Conservation (phyloP, 2,888 invertebrate species). For the Eristalis tenax region DNA sequence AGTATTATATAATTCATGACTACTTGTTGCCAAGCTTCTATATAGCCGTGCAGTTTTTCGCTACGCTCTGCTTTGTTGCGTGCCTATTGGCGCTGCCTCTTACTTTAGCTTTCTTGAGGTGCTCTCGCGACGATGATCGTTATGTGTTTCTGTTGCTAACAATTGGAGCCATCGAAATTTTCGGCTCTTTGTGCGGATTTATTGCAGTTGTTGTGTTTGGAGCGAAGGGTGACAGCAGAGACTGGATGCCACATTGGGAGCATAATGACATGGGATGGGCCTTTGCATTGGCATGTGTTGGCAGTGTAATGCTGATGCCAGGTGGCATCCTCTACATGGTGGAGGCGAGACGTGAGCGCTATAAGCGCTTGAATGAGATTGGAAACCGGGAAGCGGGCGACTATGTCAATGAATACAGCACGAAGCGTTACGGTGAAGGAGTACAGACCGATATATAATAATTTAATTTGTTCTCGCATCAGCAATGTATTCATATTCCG, state of each 20-base stretch:
- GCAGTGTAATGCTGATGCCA: slow-evolving; percentile 88
- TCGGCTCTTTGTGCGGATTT: slow-evolving; percentile 90
- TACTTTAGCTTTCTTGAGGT: slow-evolving; percentile 87
- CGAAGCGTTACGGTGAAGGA: slow-evolving; percentile 83
- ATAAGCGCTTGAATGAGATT: slow-evolving; percentile 87
- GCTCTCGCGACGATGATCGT: slow-evolving; percentile 89
- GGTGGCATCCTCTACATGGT: slow-evolving; percentile 91
- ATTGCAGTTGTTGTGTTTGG: slow-evolving; percentile 94
- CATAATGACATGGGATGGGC: slow-evolving; percentile 98
- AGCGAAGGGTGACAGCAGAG: slow-evolving; percentile 93
- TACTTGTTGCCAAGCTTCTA: slow-evolving; percentile 95
- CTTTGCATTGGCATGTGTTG: slow-evolving; percentile 92
- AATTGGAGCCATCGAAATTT: slow-evolving; percentile 87
- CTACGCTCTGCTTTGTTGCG: slow-evolving; percentile 92
- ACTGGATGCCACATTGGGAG: slow-evolving; percentile 98
- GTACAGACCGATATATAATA: slow-evolving; percentile 87
- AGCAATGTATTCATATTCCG: slow-evolving; percentile 58
- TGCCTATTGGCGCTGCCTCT: slow-evolving; percentile 89
- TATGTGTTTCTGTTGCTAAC: slow-evolving; percentile 88
- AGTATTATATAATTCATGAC: slow-evolving; percentile 96
- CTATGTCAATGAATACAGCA: slow-evolving; percentile 83
- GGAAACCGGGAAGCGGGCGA: slow-evolving; percentile 85
- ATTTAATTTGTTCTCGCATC: slow-evolving; percentile 12
- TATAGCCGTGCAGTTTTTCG: slow-evolving; percentile 96
- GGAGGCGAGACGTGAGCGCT: slow-evolving; percentile 90